Conservation (phyloP, 2,113 vertebrate species). For the Cryptoleucopteryx plumbea region DNA sequence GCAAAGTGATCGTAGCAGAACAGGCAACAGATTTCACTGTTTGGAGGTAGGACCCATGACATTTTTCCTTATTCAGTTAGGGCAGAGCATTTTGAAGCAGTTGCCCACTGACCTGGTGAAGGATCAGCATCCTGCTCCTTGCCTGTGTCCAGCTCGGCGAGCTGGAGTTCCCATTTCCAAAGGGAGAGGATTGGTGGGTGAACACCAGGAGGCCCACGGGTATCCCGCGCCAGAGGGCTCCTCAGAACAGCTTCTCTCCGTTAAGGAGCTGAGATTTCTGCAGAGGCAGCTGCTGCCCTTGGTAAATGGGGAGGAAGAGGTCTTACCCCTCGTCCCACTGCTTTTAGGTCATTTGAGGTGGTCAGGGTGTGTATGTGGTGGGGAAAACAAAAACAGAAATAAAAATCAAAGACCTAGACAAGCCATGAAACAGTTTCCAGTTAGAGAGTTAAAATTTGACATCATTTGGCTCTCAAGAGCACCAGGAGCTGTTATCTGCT, state of each 20-base stretch:
- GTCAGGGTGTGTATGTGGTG: too few species aligned
- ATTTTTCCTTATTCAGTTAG: neutral
- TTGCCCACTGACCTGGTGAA: neutral
- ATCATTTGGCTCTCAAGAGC: neutral
- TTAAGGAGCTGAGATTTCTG: neutral
- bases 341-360: neutral
- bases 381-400: neutral
- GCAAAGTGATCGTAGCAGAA: neutral
- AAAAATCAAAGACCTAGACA: neutral
- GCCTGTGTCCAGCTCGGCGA: rapidly evolving
- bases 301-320: neutral
- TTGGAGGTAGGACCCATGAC: neutral
- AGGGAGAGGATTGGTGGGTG: neutral
- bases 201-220: neutral
- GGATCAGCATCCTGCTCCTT: neutral
- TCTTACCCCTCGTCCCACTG: neutral
- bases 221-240: neutral
- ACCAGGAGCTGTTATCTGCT: neutral
- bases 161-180: neutral
- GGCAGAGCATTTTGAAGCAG: neutral
- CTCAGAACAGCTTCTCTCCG: neutral
- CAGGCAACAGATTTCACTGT: neutral
- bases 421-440: neutral
- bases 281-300: neutral
- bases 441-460: neutral